Evolutionary conservation across 2,888 invertebrate genomes (phyloP), one percentile per base, ranked within the genome.

Genomic region (Plutella xylostella): DNA sequence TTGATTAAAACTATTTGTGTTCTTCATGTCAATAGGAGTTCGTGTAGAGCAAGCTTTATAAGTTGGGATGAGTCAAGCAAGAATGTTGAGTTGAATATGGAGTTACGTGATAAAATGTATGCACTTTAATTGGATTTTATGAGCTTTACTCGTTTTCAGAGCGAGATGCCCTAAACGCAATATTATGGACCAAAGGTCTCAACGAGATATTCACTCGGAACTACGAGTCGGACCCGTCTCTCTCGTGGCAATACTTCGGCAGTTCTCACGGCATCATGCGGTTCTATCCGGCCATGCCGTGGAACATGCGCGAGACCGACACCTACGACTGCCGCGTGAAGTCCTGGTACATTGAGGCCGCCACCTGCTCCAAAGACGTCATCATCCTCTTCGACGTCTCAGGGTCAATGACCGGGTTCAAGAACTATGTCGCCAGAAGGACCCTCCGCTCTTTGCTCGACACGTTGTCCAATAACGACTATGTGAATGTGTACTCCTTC

Each of bases 171-270:
- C 49, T 71, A 33, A 68, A 69, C 49, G 68, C 79, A 4, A 94
- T 98, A 47, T 86, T 90, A 64, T 98, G 98, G 97, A 96, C 98
- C 0, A 91, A 93, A 67, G 86, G 84, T 15, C 85, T 99, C 43
- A 94, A 97, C 60, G 86, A 90, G 22, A 89, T 91, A 6, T 98
- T 98, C 71, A 84, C 80, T 44, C 88, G 91, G 61, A 98, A 98
- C 72, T 94, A 93, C 64, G 87, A 91, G 52, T 88, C 91, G 0
- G 96, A 97, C 82, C 96, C 96, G 1, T 93, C 95, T 0, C 73
- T 97, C 28, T 92, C 92, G 1, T 99, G 98, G 96, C 99, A 99
- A 76, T 98, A 97, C 74, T 99, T 98, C 71, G 97, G 98, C 21
- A 96, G 96, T 55, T 90, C 94, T 22, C 90, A 92, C 3, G 99